Percentiles rank a stretch among this genome's conserved stretches.
These are phyloP conservation scores for Limnephilus auricula DNA, from an alignment of 2,888 invertebrate species.

Conservation along the genomic window DNA sequence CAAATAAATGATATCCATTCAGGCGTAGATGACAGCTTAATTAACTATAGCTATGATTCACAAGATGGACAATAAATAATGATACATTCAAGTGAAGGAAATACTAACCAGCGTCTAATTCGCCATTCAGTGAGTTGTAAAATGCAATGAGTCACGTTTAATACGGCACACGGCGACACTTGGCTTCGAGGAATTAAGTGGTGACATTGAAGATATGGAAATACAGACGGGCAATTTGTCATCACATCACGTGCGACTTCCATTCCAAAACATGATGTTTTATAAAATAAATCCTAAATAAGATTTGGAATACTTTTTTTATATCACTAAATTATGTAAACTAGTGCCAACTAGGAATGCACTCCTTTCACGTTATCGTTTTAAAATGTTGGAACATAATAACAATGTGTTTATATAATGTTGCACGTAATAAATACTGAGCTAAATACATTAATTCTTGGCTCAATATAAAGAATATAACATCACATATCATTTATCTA, in stretches of 20 bases:
- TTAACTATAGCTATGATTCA: not conserved
- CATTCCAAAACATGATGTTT: not conserved
- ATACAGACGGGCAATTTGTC: not conserved
- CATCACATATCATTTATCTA: too few relatives aligned
- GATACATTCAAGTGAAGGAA: not conserved
- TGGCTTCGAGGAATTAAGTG: not conserved
- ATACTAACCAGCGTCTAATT: not conserved
- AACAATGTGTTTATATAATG: too few relatives aligned
- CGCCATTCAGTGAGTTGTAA: not conserved
- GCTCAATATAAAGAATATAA: not conserved
- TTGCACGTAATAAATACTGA: not conserved
- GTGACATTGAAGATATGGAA: constrained; percentile 2
- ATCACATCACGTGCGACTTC: not conserved
- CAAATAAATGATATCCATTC: not conserved
- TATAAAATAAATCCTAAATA: not conserved
- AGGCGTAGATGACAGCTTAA: not conserved
- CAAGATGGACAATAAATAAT: not conserved
- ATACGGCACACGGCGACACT: not conserved
- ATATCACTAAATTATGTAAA: not conserved
- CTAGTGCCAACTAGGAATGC: not conserved
- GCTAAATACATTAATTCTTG: not conserved
- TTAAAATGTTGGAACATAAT: not conserved
- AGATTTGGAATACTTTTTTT: not conserved
- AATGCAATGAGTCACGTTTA: not conserved
- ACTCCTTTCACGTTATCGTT: not conserved